Percentiles rank a stretch among this genome's conserved stretches.
These are phyloP conservation scores for Tipula lateralis DNA, from an alignment of 2,888 invertebrate genomes.

Conservation along the genomic window DNA sequence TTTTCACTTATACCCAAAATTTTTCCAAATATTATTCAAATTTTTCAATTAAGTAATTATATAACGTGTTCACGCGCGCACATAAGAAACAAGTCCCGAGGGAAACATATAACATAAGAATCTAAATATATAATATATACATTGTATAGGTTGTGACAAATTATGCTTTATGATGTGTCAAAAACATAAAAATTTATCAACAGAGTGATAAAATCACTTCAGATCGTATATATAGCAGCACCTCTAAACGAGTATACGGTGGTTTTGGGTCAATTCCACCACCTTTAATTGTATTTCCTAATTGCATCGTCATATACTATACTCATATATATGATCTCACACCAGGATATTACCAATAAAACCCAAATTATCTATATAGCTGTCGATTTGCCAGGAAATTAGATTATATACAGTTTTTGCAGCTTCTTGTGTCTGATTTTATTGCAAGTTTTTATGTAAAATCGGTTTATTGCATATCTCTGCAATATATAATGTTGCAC, in stretches of 20 bases:
- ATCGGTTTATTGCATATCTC: not conserved
- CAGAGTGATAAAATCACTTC: not conserved
- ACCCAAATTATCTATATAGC: not conserved
- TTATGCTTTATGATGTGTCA: constrained; percentile 19
- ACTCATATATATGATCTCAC: not conserved
- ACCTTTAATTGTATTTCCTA: not conserved
- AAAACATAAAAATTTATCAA: not conserved
- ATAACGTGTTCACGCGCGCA: not conserved
- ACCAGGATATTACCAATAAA: constrained; percentile 14
- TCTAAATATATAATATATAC: not conserved
- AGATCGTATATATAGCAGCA: not conserved
- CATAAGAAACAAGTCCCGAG: not conserved
- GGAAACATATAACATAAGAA: not conserved
- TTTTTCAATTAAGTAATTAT: constrained; percentile 14
- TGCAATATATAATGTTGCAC: constrained; percentile 12
- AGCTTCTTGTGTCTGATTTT: not conserved
- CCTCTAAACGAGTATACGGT: not conserved
- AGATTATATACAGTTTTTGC: not conserved
- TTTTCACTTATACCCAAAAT: not conserved
- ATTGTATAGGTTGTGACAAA: constrained; percentile 13
- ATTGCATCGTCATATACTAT: not conserved
- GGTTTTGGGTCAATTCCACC: not conserved
- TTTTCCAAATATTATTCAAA: not conserved
- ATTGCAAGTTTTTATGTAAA: not conserved
- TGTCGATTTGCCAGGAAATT: not conserved